These are phyloP conservation scores for Halcyon leucocephala DNA, from an alignment of 2,797 vertebrate genomes.

Conservation along the genomic window DNA sequence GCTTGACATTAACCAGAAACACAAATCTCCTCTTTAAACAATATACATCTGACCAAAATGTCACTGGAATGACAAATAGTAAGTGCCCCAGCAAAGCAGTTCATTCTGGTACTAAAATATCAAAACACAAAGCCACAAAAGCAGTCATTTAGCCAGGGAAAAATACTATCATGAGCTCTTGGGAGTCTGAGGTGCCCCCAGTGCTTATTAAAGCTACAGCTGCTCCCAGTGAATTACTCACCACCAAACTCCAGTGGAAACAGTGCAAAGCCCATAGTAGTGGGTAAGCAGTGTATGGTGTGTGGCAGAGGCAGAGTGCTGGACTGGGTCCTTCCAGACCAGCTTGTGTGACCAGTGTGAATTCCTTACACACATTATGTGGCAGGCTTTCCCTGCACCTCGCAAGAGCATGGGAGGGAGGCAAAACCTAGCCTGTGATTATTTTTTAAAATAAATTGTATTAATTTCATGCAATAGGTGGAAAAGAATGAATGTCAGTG, in stretches of 20 bases:
- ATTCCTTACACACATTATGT: background rate
- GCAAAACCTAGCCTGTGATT: background rate
- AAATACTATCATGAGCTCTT: background rate
- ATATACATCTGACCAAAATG: background rate
- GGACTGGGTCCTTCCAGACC: background rate
- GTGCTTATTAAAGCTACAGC: background rate
- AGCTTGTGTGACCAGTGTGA: background rate
- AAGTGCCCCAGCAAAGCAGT: background rate
- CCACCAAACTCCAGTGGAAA: background rate
- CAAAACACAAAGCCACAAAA: constrained; percentile 18
- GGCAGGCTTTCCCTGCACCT: background rate
- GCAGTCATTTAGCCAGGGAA: background rate
- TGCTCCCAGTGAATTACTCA: background rate
- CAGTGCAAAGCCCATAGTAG: background rate
- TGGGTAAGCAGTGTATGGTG: accelerated
- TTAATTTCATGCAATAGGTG: background rate
- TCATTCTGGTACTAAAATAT: background rate
- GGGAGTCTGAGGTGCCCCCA: background rate
- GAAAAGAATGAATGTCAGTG: background rate
- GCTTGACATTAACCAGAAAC: background rate
- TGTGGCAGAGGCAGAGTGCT: background rate
- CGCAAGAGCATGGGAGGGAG: background rate
- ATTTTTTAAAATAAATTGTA: background rate
- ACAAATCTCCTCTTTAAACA: background rate
- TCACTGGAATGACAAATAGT: background rate